These are phyloP conservation scores for Sphaeramia orbicularis DNA, from an alignment of 2,797 vertebrate genomes.

Conservation along the genomic window DNA sequence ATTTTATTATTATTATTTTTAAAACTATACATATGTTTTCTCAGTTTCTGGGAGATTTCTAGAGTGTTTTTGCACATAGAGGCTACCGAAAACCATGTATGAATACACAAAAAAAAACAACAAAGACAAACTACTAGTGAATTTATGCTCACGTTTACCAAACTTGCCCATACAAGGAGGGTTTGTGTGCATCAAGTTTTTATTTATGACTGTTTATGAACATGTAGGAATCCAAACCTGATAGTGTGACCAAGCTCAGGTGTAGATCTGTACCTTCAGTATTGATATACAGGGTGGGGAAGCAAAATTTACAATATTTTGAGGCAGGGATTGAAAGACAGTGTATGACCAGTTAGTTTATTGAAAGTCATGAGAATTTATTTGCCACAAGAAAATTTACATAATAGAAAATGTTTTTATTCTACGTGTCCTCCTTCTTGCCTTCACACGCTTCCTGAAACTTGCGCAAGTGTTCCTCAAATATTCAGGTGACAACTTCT, in stretches of 20 bases:
- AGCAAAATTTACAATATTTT: too few relatives aligned
- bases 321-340: too few relatives aligned
- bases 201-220: constrained; percentile 1
- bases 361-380: too few relatives aligned
- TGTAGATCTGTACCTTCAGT: too few relatives aligned
- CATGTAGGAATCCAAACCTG: constrained; percentile 38
- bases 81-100: background rate
- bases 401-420: too few relatives aligned
- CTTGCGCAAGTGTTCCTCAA: too few relatives aligned
- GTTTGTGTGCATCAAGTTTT: constrained; percentile 4
- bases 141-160: background rate
- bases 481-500: too few relatives aligned
- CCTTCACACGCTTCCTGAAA: too few relatives aligned
- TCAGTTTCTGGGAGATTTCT: background rate
- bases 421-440: too few relatives aligned
- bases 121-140: background rate
- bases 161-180: background rate
- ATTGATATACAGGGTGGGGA: too few relatives aligned
- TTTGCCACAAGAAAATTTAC: too few relatives aligned
- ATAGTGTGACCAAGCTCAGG: constrained; percentile 20
- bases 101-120: background rate
- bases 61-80: background rate
- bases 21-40: background rate
- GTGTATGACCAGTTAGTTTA: too few relatives aligned
- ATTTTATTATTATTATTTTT: constrained; percentile 1